Evolutionary conservation across 2,888 invertebrate species (phyloP).

Genomic region (Silvanus unidentatus): DNA sequence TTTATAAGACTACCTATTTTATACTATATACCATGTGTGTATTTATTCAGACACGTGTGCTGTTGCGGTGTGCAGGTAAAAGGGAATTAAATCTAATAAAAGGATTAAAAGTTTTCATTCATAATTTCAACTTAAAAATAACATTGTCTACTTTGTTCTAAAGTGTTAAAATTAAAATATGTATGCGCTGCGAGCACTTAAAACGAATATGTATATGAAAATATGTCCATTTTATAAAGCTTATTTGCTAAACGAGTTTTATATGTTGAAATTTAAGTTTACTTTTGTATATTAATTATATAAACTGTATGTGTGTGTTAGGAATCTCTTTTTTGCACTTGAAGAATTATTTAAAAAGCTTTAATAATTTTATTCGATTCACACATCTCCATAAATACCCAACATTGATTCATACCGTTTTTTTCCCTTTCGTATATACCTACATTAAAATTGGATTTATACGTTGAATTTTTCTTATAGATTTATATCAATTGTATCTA

Average conservation of each 20-base stretch:
- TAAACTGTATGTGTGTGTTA: conserved; percentile 28
- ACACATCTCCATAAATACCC: background rate
- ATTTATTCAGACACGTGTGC: no score
- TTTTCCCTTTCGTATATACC: no score
- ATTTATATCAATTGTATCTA: conserved; percentile 32
- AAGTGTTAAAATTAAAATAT: conserved; percentile 24
- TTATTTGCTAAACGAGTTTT: conserved; percentile 33
- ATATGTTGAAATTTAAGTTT: conserved; percentile 32
- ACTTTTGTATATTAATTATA: conserved; percentile 32
- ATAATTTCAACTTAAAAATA: conserved; percentile 16
- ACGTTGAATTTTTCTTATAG: conserved; percentile 25
- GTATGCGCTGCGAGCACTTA: conserved; percentile 22
- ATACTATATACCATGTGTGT: no score
- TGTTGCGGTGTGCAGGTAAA: no score
- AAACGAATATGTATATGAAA: conserved; percentile 31
- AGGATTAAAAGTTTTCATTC: conserved; percentile 4
- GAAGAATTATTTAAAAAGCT: conserved; percentile 12
- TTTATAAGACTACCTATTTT: no score
- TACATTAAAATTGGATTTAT: conserved; percentile 34
- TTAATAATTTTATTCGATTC: background rate
- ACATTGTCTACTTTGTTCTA: conserved; percentile 18
- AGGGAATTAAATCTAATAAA: no score
- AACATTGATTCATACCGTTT: no score
- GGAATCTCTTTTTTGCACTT: conserved; percentile 29
- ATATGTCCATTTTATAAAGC: conserved; percentile 33